Conservation (phyloP, 2,797 vertebrate genomes). For the Erithacus rubecula region DNA sequence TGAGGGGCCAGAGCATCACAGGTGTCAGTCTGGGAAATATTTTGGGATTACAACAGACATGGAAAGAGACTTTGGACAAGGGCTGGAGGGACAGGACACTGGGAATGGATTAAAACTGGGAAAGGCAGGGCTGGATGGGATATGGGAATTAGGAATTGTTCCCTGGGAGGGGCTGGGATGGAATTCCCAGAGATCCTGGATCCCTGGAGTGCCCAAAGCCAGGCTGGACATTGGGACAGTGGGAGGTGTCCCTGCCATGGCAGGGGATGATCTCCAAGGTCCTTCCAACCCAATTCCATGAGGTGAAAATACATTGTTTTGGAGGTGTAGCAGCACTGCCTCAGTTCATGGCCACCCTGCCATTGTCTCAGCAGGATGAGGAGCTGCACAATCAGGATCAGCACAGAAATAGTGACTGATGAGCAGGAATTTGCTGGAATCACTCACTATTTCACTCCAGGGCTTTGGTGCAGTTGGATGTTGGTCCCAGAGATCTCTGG, state of each 20-base stretch:
- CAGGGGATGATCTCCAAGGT: not conserved
- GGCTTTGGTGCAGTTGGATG: not conserved
- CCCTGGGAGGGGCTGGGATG: too few relatives aligned
- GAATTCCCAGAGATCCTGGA: too few relatives aligned
- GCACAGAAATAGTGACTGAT: not conserved
- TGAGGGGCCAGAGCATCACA: not conserved
- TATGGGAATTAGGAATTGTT: not conserved
- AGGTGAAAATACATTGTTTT: not conserved
- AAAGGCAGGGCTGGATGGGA: not conserved
- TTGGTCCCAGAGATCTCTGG: not conserved
- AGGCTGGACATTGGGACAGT: too few relatives aligned
- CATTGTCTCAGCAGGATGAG: not conserved
- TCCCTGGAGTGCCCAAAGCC: too few relatives aligned
- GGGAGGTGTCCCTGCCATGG: too few relatives aligned
- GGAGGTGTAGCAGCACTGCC: not conserved
- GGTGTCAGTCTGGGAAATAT: not conserved
- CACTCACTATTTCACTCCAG: too few relatives aligned
- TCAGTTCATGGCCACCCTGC: not conserved
- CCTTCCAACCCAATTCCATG: not conserved
- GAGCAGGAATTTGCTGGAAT: not conserved
- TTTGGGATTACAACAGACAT: not conserved
- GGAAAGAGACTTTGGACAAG: too few relatives aligned
- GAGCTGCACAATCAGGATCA: not conserved
- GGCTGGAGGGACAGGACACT: rapidly evolving
- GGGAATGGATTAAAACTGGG: not conserved